A percentile compares a stretch with the other conserved stretches of the same genome.
Evolutionary conservation across 2,113 vertebrate species (phyloP).

Genomic region (Clupea harengus): DNA sequence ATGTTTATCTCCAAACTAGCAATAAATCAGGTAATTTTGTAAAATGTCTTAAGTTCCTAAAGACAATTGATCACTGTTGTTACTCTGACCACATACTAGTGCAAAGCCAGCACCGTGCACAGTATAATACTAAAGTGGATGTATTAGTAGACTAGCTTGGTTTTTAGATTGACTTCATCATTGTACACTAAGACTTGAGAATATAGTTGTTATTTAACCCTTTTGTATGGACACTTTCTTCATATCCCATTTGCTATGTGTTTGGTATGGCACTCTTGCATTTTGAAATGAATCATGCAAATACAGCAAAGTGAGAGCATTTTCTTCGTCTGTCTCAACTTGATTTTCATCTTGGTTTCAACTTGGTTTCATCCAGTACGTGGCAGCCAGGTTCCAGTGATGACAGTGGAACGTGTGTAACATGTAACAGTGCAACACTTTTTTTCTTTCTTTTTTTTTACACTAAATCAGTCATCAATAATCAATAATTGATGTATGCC

Average conservation of each 20-base stretch:
- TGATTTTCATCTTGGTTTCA: neutral
- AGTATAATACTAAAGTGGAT: constrained; percentile 26
- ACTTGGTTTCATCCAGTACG: neutral
- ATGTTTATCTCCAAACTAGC: neutral
- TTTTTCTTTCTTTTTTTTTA: too few relatives aligned
- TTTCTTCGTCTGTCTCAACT: constrained; percentile 25
- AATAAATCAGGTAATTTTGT: constrained; percentile 8
- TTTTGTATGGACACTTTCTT: constrained; percentile 60
- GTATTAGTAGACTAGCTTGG: constrained; percentile 35
- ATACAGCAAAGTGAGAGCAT: constrained; percentile 39
- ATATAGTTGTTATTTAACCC: constrained; percentile 56
- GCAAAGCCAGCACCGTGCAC: constrained; percentile 37
- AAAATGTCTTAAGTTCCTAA: neutral
- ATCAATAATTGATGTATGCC: too few relatives aligned
- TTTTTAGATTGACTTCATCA: constrained; percentile 45
- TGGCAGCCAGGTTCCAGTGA: neutral
- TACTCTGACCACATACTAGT: constrained; percentile 45
- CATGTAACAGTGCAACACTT: too few relatives aligned
- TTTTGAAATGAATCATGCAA: constrained; percentile 52
- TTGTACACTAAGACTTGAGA: constrained; percentile 52
- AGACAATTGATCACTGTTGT: neutral
- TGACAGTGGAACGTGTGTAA: too few relatives aligned
- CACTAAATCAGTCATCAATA: too few relatives aligned
- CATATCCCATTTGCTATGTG: constrained; percentile 54
- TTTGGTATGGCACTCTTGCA: constrained; percentile 48